These are phyloP conservation scores for Desmodus rotundus DNA, from an alignment of 2,113 vertebrate genomes.

Conservation along the genomic window DNA sequence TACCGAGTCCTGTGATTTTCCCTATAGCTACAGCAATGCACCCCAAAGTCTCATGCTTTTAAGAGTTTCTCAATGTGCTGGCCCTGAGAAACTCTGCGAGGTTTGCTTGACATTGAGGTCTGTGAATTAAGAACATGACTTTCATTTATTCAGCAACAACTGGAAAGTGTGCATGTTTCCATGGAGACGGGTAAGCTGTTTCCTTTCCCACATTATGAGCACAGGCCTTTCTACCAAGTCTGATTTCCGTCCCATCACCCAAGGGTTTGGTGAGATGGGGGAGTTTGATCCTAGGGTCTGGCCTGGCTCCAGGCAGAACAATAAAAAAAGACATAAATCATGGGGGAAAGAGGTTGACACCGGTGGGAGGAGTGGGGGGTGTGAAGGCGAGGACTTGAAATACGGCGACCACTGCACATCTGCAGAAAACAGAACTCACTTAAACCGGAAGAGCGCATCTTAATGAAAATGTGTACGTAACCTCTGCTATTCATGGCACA, in stretches of 20 bases:
- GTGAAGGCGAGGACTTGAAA: conserved; percentile 72
- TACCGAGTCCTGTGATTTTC: background rate
- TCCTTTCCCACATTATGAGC: conserved; percentile 76
- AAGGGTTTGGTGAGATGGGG: conserved; percentile 56
- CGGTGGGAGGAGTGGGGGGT: background rate
- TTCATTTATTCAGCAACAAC: conserved; percentile 74
- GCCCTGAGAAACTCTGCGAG: background rate
- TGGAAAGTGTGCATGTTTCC: conserved; percentile 64
- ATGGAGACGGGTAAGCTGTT: conserved; percentile 72
- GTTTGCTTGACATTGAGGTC: conserved; percentile 55
- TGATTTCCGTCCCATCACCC: conserved; percentile 75
- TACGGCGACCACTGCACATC: conserved; percentile 56
- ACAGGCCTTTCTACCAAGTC: conserved; percentile 73
- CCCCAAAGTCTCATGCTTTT: conserved; percentile 52
- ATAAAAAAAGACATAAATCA: conserved; percentile 78
- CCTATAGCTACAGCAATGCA: background rate
- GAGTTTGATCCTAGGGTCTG: conserved; percentile 74
- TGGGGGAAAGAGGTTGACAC: conserved; percentile 62
- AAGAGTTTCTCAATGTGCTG: conserved; percentile 34
- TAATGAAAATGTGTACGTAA: background rate
- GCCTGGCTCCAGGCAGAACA: conserved; percentile 78
- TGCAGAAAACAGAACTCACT: conserved; percentile 38
- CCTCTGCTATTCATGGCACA: background rate
- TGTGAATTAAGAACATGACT: conserved; percentile 74
- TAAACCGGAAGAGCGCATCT: background rate